Evolutionary conservation across 2,797 vertebrate genomes (phyloP).

Genomic region (Zonotrichia albicollis): DNA sequence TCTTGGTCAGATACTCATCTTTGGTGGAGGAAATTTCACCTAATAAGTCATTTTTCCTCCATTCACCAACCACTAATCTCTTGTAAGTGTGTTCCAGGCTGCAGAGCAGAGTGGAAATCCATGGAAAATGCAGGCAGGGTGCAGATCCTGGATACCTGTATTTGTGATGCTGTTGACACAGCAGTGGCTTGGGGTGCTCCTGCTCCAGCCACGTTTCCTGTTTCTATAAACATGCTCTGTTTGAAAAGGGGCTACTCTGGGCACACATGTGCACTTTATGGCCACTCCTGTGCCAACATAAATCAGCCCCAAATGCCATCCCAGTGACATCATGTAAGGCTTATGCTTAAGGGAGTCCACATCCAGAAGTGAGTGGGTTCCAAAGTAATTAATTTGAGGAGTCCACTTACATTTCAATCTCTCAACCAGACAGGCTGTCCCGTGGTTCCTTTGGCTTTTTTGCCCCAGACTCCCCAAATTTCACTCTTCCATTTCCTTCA

Average conservation of each 20-base stretch:
- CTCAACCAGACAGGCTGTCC: slow-evolving; percentile 15
- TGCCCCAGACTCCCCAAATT: slow-evolving; percentile 15
- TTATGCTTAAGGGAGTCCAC: slow-evolving; percentile 17
- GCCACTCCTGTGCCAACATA: slow-evolving; percentile 62
- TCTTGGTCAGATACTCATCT: not conserved
- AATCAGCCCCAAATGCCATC: slow-evolving; percentile 69
- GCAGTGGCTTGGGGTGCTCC: slow-evolving; percentile 46
- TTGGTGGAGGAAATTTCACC: not conserved
- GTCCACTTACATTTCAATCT: slow-evolving; percentile 50
- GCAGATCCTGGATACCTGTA: slow-evolving; percentile 70
- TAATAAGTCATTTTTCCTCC: slow-evolving; percentile 24
- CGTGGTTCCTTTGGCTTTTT: not conserved
- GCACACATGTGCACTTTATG: slow-evolving; percentile 63
- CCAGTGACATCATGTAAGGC: slow-evolving; percentile 57
- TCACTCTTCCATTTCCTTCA: slow-evolving; percentile 60
- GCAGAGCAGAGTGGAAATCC: not conserved
- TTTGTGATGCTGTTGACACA: slow-evolving; percentile 68
- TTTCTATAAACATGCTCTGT: slow-evolving; percentile 66
- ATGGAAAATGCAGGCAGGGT: slow-evolving; percentile 26
- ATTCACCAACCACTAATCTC: not conserved
- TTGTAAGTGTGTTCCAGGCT: slow-evolving; percentile 19
- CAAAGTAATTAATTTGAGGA: slow-evolving; percentile 50
- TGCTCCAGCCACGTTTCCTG: slow-evolving; percentile 56
- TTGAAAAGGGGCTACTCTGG: slow-evolving; percentile 58
- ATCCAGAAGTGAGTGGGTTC: not conserved